phyloP scores from a whole-genome alignment of 2,797 vertebrate genomes.

The Petrocephalus sullivani region DNA sequence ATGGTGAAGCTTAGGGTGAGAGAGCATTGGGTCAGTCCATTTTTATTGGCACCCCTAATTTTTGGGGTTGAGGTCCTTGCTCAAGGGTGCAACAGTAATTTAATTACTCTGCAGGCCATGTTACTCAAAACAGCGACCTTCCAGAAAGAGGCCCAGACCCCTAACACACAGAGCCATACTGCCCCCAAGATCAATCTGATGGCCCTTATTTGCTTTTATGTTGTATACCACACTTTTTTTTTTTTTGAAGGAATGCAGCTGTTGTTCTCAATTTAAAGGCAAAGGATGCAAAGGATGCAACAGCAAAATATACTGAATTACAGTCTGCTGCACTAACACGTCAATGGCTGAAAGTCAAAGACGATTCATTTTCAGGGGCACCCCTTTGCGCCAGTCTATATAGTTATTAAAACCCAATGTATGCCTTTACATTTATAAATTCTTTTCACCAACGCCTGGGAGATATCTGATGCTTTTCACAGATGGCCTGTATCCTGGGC shows the following conservation, averaged over 20 bases:
- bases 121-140: background rate
- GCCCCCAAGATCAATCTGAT: background rate
- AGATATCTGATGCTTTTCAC: background rate
- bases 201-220: background rate
- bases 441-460: background rate
- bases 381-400: background rate
- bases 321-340: background rate
- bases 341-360: background rate
- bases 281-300: background rate
- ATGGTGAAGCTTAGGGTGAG: background rate
- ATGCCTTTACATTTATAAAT: background rate
- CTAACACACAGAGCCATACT: background rate
- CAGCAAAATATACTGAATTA: background rate
- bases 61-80: background rate
- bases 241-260: background rate
- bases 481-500: background rate
- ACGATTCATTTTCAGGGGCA: conserved; percentile 13
- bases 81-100: background rate
- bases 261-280: background rate
- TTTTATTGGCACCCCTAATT: background rate
- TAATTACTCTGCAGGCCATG: background rate
- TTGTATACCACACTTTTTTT: background rate
- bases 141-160: background rate
- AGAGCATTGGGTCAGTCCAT: background rate
- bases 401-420: background rate